Evolutionary conservation across 2,888 invertebrate species (phyloP).

Genomic region (Cyclophora punctaria): DNA sequence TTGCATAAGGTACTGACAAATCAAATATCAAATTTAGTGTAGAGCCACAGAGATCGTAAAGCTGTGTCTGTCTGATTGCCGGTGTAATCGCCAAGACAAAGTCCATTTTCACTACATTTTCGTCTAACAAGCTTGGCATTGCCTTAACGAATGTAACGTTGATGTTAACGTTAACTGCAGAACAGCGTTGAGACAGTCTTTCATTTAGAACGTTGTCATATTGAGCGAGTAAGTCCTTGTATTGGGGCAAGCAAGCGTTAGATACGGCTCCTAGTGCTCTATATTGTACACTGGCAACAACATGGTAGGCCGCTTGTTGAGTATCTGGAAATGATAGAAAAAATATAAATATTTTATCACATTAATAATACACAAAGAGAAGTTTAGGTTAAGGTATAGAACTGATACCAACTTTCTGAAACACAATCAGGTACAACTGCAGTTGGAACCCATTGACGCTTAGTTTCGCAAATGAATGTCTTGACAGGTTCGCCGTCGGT

Average conservation of each 20-base stretch:
- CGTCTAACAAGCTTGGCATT: constrained; percentile 85
- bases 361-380: background rate
- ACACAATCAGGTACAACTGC: constrained; percentile 96
- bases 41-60: constrained; percentile 96
- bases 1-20: constrained; percentile 93
- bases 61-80: constrained; percentile 89
- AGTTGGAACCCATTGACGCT: constrained; percentile 88
- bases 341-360: constrained; percentile 13
- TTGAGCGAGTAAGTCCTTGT: constrained; percentile 87
- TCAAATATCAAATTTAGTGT: constrained; percentile 95
- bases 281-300: constrained; percentile 89
- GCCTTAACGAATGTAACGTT: constrained; percentile 93
- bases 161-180: constrained; percentile 95
- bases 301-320: constrained; percentile 95
- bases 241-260: constrained; percentile 87
- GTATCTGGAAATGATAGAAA: constrained; percentile 77
- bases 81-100: constrained; percentile 92
- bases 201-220: constrained; percentile 86
- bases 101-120: constrained; percentile 92
- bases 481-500: constrained; percentile 93
- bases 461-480: constrained; percentile 88
- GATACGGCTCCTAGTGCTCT: constrained; percentile 93
- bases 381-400: too few relatives aligned
- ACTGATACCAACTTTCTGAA: constrained; percentile 81
- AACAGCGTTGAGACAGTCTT: constrained; percentile 92